Base-by-base conservation (phyloP, 2,888 invertebrate species). In the Cacoxenus indagator region DNA sequence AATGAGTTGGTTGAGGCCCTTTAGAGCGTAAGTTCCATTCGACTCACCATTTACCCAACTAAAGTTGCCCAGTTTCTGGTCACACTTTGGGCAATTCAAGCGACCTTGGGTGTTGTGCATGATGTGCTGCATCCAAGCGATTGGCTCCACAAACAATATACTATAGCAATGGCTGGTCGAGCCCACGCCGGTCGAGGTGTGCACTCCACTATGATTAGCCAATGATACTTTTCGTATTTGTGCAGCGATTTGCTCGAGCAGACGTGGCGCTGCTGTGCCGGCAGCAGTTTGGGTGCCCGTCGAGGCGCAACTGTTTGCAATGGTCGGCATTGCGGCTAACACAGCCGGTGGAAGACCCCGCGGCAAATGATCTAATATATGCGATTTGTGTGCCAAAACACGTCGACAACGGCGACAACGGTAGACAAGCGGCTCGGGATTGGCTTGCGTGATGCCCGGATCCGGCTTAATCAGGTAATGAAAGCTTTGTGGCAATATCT, bases 111-210 rank as follows among this genome's bases (percentile, higher is more conserved):
- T 90, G 68, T 90, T 90, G 78, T 92, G 91, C 48, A 91, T 89
- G 57, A 94, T 92, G 79, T 92, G 91, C 64, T 90, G 90, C 96
- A 97, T 97, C 97, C 97, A 97, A 11, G 92, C 90, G 83, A 97
- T 90, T 0, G 97, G 97, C 89, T 97, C 97, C 72, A 96, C 91
- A 89, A 97, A 97, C 87, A 94, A 91, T 76, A 94, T 95, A 79
- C 91, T 91, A 3, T 90, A 91, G 85, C 96, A 97, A 24, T 68
- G 37, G 19, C 71, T 70, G 0, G 77, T 70, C 27, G 82, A 76
- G 11, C 73, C 55, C 11, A 6, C 19, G 2, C 5, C 11, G 11
- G 0, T 14, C 27, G 22, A 0, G 4, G 64, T n/a, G n/a, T n/a
- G n/a, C n/a, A n/a, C n/a, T n/a, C n/a, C n/a, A n/a, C n/a, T n/a